Conservation (phyloP, 2,888 invertebrate genomes). For the Nasonia oneida region DNA sequence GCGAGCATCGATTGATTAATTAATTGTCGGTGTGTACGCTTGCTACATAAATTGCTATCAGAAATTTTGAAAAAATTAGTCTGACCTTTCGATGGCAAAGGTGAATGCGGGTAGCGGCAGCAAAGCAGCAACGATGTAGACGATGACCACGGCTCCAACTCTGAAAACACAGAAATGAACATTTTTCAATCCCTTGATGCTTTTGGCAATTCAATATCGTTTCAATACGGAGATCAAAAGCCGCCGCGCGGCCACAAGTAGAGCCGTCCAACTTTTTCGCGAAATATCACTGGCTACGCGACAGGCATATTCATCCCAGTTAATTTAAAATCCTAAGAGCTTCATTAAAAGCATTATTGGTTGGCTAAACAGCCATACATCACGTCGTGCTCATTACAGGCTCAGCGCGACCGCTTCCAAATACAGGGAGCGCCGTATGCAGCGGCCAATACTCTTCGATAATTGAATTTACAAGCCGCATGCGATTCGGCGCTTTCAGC, state of each 20-base stretch:
- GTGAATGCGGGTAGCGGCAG: neutral
- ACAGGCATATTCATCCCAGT: neutral
- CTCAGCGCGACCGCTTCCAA: neutral
- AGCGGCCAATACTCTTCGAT: neutral
- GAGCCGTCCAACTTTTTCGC: too few species aligned
- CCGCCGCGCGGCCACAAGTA: neutral
- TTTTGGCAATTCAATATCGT: neutral
- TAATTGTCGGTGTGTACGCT: neutral
- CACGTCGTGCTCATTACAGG: neutral
- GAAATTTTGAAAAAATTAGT: neutral
- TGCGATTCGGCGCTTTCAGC: neutral
- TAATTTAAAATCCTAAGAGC: neutral
- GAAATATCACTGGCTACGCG: neutral
- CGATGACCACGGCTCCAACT: too few species aligned
- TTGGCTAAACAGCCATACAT: neutral
- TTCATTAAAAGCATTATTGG: conserved; percentile 7
- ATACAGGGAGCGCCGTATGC: neutral
- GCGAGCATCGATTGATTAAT: conserved; percentile 42
- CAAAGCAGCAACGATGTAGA: neutral
- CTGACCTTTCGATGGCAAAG: neutral
- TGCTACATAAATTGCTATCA: neutral
- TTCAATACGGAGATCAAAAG: neutral
- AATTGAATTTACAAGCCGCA: neutral
- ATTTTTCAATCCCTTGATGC: neutral
- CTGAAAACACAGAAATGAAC: neutral